Conservation (phyloP, 2,888 invertebrate genomes). For the Coecobrya sp. region DNA sequence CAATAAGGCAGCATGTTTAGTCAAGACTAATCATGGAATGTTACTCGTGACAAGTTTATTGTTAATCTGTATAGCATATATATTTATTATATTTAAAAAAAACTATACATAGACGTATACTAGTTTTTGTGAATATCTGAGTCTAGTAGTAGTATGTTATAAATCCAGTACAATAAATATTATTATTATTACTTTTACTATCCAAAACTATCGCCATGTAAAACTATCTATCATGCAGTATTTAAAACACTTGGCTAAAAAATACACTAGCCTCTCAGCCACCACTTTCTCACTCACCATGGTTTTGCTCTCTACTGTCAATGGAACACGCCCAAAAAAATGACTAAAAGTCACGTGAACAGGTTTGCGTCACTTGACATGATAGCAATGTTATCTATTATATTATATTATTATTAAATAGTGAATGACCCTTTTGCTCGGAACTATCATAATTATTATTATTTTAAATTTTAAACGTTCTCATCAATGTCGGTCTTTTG, state of each 20-base stretch:
- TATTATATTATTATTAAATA: slow-evolving; percentile 28
- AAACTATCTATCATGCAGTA: slow-evolving; percentile 33
- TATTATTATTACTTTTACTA: not conserved
- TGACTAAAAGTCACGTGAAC: slow-evolving; percentile 76
- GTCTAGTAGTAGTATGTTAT: not conserved
- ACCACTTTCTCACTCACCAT: slow-evolving; percentile 79
- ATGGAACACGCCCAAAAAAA: slow-evolving; percentile 72
- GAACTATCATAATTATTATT: slow-evolving; percentile 38
- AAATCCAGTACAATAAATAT: slow-evolving; percentile 32
- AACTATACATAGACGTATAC: slow-evolving; percentile 17
- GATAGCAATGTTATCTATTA: slow-evolving; percentile 53
- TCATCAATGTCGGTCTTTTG: slow-evolving; percentile 36
- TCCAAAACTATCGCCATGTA: slow-evolving; percentile 36
- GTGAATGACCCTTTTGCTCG: slow-evolving; percentile 63
- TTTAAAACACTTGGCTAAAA: slow-evolving; percentile 33
- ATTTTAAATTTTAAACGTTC: slow-evolving; percentile 40
- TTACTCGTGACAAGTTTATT: slow-evolving; percentile 21
- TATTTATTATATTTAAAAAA: not conserved
- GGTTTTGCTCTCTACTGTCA: slow-evolving; percentile 80
- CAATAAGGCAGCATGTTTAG: not conserved
- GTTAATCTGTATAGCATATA: slow-evolving; percentile 14
- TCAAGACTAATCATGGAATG: slow-evolving; percentile 16
- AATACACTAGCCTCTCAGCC: slow-evolving; percentile 49
- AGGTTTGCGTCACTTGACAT: slow-evolving; percentile 79
- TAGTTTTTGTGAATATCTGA: slow-evolving; percentile 13